Evolutionary conservation across 2,113 vertebrate genomes (phyloP).

Genomic region (Leptocoma aspasia): DNA sequence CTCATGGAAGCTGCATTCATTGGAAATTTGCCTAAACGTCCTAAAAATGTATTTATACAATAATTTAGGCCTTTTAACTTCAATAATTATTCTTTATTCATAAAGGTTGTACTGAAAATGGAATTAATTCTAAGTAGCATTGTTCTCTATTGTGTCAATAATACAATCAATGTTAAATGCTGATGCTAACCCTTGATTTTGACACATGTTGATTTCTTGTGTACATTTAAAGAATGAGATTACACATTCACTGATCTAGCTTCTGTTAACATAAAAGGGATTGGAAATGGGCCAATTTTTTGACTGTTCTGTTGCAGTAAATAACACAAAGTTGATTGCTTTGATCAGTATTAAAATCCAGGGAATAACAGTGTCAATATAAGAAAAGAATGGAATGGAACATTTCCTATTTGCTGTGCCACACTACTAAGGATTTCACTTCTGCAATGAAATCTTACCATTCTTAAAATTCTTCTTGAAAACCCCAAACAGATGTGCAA

Average conservation of each 20-base stretch:
- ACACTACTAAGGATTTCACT: background rate
- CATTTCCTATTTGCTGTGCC: background rate
- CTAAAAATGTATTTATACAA: background rate
- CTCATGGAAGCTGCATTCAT: background rate
- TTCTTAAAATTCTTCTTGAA: background rate
- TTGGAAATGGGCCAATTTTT: background rate
- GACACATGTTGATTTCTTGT: background rate
- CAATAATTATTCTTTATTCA: background rate
- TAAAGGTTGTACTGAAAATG: background rate
- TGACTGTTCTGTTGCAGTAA: background rate
- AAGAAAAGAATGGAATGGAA: background rate
- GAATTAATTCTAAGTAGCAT: background rate
- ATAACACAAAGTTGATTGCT: background rate
- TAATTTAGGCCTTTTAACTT: background rate
- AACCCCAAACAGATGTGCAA: background rate
- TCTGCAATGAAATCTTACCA: background rate
- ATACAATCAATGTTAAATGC: background rate
- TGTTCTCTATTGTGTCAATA: background rate
- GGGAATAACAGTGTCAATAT: background rate
- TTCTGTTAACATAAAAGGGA: background rate
- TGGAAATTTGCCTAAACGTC: background rate
- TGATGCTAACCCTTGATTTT: background rate
- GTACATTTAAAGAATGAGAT: background rate
- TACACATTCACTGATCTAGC: background rate
- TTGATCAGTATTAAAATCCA: background rate